Base-by-base conservation (phyloP, 2,888 invertebrate genomes). In the Dinocampus coccinellae region DNA sequence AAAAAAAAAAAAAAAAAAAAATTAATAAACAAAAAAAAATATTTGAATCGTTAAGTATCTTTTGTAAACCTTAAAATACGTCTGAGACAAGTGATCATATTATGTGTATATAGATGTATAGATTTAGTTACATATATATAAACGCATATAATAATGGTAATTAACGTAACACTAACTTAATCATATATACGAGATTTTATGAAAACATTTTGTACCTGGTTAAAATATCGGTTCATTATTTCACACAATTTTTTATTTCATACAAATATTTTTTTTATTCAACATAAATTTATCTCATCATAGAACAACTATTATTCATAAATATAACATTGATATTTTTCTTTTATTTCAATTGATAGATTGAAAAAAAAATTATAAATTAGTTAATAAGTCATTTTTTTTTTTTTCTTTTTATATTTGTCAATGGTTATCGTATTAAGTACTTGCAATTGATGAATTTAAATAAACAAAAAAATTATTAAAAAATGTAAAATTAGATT, bases 21-120 rank as follows among this genome's bases (percentile, higher is more conserved):
- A 67, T 29, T 67, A 39, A n/a, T n/a, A 36, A 42, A 36, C n/a
- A 55, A 72, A 20, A 70, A 69, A 78, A 74, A 79, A 74, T 68
- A 79, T 81, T 74, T 77, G 78, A 75, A 80, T 72, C 78, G 76
- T 78, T 79, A 78, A 80, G 80, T 74, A 81, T 76, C 77, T 80
- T 81, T 80, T 77, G 79, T 78, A 78, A 80, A 82, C 82, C 82
- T 78, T 76, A 52, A 74, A 16, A 9, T 47, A 16, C n/a, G 47
- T 16, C n/a, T 47, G 20, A 47, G 6, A 47, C 16, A 16, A 16
- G 16, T 16, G 47, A 20, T 16, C 16, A 47, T 47, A 47, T 47
- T 0, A 7, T 66, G 68, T 73, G 72, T 63, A 73, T 73, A 26
- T 26, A 63, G 11, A 63, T 42, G 22, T 57, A 66, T 66, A 57